phyloP scores from a whole-genome alignment of 1,140 invertebrate species.

The Drosophila chauvacae region DNA sequence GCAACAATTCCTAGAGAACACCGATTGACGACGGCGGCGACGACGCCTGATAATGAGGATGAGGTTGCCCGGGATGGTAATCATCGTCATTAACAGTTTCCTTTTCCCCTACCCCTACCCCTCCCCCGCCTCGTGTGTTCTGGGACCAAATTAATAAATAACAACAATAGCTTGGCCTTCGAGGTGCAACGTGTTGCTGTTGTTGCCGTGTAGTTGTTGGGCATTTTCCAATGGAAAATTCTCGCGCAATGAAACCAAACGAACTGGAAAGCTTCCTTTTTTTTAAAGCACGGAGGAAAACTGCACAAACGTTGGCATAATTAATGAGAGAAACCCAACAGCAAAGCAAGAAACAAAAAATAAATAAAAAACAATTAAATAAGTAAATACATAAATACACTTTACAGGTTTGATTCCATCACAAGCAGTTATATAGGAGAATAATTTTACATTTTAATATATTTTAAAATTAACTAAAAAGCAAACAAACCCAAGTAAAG shows the following conservation, averaged over 20 bases:
- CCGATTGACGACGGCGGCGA: constrained; percentile 29
- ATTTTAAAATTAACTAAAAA: not conserved
- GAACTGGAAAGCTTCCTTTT: constrained; percentile 80
- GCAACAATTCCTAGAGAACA: constrained; percentile 18
- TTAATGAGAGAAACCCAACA: constrained; percentile 72
- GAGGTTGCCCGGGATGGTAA: constrained; percentile 35
- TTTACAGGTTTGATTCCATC: constrained; percentile 1
- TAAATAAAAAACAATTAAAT: not conserved
- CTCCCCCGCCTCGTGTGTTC: too few species aligned
- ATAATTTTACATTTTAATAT: not conserved
- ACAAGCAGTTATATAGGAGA: not conserved
- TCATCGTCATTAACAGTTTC: constrained; percentile 55
- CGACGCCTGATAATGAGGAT: constrained; percentile 40
- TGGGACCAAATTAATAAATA: constrained; percentile 18
- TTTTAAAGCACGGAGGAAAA: constrained; percentile 42
- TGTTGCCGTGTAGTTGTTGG: constrained; percentile 11
- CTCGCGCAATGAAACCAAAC: constrained; percentile 70
- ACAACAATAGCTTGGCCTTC: constrained; percentile 52
- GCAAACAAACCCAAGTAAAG: not conserved
- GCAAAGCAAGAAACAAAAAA: constrained; percentile 5
- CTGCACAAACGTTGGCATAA: constrained; percentile 62
- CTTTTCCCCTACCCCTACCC: constrained; percentile 26
- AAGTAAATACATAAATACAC: constrained; percentile 23
- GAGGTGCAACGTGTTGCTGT: constrained; percentile 10
- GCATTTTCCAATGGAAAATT: constrained; percentile 53